phyloP scores from a whole-genome alignment of 1,140 invertebrate species.

The Tetraneura akinire region DNA sequence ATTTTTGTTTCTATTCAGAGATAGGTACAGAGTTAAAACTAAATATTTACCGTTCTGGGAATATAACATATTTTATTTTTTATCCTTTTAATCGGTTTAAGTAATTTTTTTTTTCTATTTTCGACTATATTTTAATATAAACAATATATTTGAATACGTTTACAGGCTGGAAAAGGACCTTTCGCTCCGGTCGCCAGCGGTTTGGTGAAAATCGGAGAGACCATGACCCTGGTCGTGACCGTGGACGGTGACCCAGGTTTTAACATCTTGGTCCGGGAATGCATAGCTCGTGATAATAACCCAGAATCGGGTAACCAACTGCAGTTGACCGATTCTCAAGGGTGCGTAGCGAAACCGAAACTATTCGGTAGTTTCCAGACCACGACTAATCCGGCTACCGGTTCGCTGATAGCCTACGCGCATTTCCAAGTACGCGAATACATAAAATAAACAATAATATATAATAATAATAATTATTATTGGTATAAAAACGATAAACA shows the following conservation, averaged over 20 bases:
- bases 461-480: too few species aligned
- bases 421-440: conserved; percentile 65
- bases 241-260: conserved; percentile 79
- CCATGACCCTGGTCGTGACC: conserved; percentile 78
- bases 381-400: conserved; percentile 72
- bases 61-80: too few species aligned
- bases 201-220: conserved; percentile 79
- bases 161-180: conserved; percentile 72
- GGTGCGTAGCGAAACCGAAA: conserved; percentile 80
- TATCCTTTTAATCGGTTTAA: too few species aligned
- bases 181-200: conserved; percentile 75
- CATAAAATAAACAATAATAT: too few species aligned
- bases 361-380: conserved; percentile 80
- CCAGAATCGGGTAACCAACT: conserved; percentile 66
- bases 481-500: too few species aligned
- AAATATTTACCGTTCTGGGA: too few species aligned
- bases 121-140: too few species aligned
- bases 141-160: too few species aligned
- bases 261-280: conserved; percentile 77
- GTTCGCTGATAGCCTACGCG: conserved; percentile 76
- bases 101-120: too few species aligned
- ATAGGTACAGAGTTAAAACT: too few species aligned
- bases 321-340: conserved; percentile 73
- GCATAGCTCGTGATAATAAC: conserved; percentile 69
- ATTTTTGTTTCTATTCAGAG: too few species aligned